Evolutionary conservation across 2,888 invertebrate species (phyloP), one percentile per base, ranked within the genome.

Genomic region (Apamea crenata): DNA sequence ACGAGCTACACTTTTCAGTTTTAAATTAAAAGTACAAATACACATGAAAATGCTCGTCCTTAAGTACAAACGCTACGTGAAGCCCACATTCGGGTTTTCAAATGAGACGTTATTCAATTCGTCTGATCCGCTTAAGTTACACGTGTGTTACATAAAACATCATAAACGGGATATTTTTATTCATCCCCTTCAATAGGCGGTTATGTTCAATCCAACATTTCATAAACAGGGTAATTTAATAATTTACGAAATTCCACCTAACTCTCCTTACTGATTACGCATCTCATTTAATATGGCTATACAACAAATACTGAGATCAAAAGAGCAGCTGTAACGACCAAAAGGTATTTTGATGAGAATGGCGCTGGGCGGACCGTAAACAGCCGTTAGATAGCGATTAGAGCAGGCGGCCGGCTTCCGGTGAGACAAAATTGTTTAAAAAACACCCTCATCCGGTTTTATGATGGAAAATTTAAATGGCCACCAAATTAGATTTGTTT

Each of bases 401-500:
- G n/a, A 77, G 76, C 72, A 53, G 77, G 68, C 84, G 71, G 68
- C 67, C 71, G 79, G 81, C 89, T 88, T 87, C 89, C 90, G 88
- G 82, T 83, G 74, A 85, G 83, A 87, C 87, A 83, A 87, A 87
- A 88, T 90, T 89, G 89, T 86, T 81, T 79, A 88, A 87, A 90
- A 91, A 88, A 87, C 83, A 82, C 81, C 79, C 82, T 78, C 78
- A 84, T 90, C 90, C 90, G 86, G 88, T 87, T 88, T 90, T 86
- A 87, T 86, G 83, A 87, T 86, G 84, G 83, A 85, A 88, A 89
- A 88, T 89, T 87, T 87, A 88, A 89, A 91, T 87, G 88, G 90
- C 81, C 81, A 86, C 81, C 84, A 89, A 93, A 93, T 91, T 91
- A 88, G 88, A 91, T 92, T 91, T 91, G 86, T 88, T 87, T 82